Conservation (phyloP, 2,113 vertebrate species). For the Psittacula cyanocephala region DNA sequence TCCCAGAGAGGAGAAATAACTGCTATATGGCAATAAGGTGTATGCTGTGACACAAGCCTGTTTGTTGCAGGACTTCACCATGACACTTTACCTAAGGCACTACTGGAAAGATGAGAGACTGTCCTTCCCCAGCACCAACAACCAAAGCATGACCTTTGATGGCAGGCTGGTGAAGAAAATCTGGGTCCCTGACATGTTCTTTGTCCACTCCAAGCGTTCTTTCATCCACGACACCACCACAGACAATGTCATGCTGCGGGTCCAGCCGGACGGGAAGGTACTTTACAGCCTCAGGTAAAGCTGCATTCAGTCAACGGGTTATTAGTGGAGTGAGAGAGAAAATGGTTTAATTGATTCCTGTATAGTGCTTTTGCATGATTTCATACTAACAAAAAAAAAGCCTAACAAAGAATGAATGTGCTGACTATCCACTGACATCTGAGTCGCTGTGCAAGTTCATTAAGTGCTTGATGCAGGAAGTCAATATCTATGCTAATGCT, state of each 20-base stretch:
- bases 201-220: slow-evolving; percentile 95
- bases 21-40: accelerated
- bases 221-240: slow-evolving; percentile 98
- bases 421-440: background rate
- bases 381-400: background rate
- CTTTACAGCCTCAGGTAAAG: slow-evolving; percentile 95
- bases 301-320: background rate
- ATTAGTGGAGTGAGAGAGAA: background rate
- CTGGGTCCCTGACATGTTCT: slow-evolving; percentile 99
- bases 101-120: slow-evolving; percentile 97
- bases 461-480: background rate
- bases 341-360: background rate
- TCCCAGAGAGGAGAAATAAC: background rate
- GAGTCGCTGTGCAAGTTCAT: background rate
- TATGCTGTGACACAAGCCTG: background rate
- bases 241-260: slow-evolving; percentile 95
- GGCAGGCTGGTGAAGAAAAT: slow-evolving; percentile 97
- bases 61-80: slow-evolving; percentile 90
- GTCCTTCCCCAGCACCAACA: slow-evolving; percentile 93
- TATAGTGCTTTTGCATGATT: background rate
- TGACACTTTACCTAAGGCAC: slow-evolving; percentile 94
- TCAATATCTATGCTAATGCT: background rate
- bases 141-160: slow-evolving; percentile 98
- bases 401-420: background rate
- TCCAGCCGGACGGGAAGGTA: slow-evolving; percentile 94